Percentiles rank a stretch among this genome's conserved stretches.
Evolutionary conservation across 2,797 vertebrate species (phyloP).

Genomic region (Chaunax sp.): DNA sequence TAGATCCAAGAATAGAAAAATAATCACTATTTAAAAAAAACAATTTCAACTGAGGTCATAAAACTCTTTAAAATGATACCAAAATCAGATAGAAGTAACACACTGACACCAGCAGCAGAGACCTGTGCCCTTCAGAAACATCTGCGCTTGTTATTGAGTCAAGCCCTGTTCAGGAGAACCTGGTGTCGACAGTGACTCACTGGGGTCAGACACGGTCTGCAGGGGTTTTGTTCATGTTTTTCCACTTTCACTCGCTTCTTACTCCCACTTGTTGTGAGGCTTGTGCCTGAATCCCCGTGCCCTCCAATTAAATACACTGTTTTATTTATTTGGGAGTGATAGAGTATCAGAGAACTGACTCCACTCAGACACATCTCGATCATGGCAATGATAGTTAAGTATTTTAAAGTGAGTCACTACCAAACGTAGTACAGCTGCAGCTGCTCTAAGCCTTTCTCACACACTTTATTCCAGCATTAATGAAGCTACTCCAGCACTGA

Average conservation of each 20-base stretch:
- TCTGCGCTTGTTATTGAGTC: slow-evolving; percentile 52
- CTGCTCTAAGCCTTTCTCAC: slow-evolving; percentile 8
- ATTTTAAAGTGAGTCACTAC: slow-evolving; percentile 42
- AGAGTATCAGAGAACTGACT: slow-evolving; percentile 30
- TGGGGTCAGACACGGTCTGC: slow-evolving; percentile 68
- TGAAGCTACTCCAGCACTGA: slow-evolving; percentile 12
- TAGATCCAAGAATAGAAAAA: neutral
- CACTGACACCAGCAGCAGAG: slow-evolving; percentile 6
- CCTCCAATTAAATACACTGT: slow-evolving; percentile 39
- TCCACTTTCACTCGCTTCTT: slow-evolving; percentile 25
- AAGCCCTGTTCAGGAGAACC: slow-evolving; percentile 48
- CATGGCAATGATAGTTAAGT: neutral
- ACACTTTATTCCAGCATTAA: slow-evolving; percentile 8
- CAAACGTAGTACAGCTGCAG: slow-evolving; percentile 23
- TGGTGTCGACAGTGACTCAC: slow-evolving; percentile 72
- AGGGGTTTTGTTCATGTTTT: slow-evolving; percentile 47
- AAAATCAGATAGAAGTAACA: slow-evolving; percentile 12
- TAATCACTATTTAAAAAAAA: neutral
- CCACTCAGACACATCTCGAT: neutral
- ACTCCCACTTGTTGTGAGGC: slow-evolving; percentile 54
- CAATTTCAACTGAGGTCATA: neutral
- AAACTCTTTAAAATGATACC: neutral
- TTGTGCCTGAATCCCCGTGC: slow-evolving; percentile 26
- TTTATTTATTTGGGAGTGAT: slow-evolving; percentile 45
- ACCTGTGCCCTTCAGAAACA: slow-evolving; percentile 35